These are phyloP conservation scores for Macaca nemestrina DNA, from an alignment of 2,113 vertebrate species.

Conservation along the genomic window DNA sequence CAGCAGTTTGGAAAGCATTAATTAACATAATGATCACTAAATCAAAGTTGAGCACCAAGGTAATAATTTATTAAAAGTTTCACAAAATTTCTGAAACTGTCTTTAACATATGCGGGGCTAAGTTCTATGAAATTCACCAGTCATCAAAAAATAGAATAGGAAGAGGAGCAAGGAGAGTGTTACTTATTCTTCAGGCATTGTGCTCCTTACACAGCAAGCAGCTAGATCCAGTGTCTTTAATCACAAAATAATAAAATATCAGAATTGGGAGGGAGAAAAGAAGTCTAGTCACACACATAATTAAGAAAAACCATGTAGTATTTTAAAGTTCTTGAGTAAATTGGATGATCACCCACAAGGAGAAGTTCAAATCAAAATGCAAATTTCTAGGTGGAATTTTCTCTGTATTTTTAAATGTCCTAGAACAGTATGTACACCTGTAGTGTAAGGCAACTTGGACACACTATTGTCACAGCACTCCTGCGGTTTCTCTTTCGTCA, in stretches of 20 bases:
- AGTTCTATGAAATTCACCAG: not conserved
- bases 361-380: not conserved
- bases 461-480: no score
- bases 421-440: not conserved
- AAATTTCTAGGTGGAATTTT: not conserved
- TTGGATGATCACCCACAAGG: not conserved
- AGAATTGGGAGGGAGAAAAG: not conserved
- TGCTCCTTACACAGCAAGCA: not conserved
- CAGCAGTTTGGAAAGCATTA: slow-evolving; percentile 2
- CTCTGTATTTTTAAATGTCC: not conserved
- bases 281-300: not conserved
- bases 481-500: not conserved
- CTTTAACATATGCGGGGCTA: not conserved
- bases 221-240: not conserved
- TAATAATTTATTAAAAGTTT: not conserved
- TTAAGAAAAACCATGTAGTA: not conserved
- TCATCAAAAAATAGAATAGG: not conserved
- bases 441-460: not conserved
- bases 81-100: not conserved
- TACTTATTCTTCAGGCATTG: not conserved
- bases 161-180: not conserved
- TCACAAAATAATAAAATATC: not conserved
- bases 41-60: not conserved
- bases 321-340: not conserved
- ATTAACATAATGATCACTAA: not conserved